These are phyloP conservation scores for Tenthredo amoena DNA, from an alignment of 2,888 invertebrate species.

Conservation along the genomic window DNA sequence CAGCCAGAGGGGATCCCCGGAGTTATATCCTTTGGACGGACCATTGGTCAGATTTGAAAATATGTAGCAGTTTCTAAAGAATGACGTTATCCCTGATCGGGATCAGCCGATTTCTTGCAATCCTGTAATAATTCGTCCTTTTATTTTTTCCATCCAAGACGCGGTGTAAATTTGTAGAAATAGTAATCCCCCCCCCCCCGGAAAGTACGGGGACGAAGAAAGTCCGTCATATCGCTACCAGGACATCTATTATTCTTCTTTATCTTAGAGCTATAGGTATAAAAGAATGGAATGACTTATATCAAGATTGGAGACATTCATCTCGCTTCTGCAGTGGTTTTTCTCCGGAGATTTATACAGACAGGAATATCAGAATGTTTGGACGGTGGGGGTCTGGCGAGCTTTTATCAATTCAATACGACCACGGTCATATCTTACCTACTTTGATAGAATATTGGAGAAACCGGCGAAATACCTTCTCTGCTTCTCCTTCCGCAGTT, in stretches of 20 bases:
- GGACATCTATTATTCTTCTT: constrained; percentile 76
- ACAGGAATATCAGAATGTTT: neutral
- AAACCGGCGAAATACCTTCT: neutral
- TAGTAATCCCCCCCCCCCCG: no score
- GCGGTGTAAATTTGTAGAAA: no score
- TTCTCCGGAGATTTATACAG: neutral
- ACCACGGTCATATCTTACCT: neutral
- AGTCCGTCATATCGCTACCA: neutral
- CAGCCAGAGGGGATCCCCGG: neutral
- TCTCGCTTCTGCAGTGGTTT: constrained; percentile 4
- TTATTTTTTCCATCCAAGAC: no score
- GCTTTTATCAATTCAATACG: constrained; percentile 43
- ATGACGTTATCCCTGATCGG: neutral
- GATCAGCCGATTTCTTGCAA: no score
- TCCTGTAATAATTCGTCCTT: no score
- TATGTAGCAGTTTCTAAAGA: neutral
- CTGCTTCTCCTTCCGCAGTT: neutral
- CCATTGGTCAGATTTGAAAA: constrained; percentile 39
- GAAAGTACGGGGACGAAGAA: neutral
- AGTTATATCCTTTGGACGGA: constrained; percentile 4
- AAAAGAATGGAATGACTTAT: constrained; percentile 40
- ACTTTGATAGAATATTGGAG: neutral
- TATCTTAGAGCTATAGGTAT: constrained; percentile 67
- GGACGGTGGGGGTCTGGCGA: neutral
- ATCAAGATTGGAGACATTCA: constrained; percentile 33